Evolutionary conservation across 2,113 vertebrate genomes (phyloP), one percentile per base, ranked within the genome.

Genomic region (Oncorhynchus gorbuscha): DNA sequence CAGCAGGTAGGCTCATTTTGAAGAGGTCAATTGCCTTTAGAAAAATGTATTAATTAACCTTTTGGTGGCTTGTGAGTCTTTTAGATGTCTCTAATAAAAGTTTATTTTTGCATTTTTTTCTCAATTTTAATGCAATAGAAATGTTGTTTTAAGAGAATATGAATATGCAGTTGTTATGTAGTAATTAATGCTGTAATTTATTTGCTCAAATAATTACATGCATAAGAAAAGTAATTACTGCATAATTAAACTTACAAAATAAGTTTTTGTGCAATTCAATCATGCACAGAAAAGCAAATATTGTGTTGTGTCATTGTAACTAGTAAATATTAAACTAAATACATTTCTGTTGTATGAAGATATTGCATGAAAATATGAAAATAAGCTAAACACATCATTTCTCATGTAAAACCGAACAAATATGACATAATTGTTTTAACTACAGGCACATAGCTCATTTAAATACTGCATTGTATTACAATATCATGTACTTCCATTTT

Each of bases 1-100:
- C 94, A 94, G 96, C 94, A 94, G 96, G 97, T 99, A 95, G 74
- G 95, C 76, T 5, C n/a, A 24, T 2, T 26, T 30, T 8, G 20
- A 59, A 59, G 16, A 20, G 1, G 20, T 28, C 35, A 11, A 11
- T 18, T 32, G 14, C 13, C 72, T 22, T 62, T 64, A 35, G 6
- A 26, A 18, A 49, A 49, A 72, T 58, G 49, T 55, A 55, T 26
- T 39, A 1, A 26, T 55, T 28, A 18, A 18, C 51, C 16, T 4
- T 24, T 8, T 24, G 59, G 59, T 22, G 59, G 3, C 20, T 62
- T 62, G 5, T 22, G n/a, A 62, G n/a, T 62, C 7, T 62, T 62
- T 62, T 62, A 5, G 2, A 22, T 3, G 6, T 22, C n/a, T 62
- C 5, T 24, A 1, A 22, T 13, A 62, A 62, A 62, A 62, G 1